A percentile compares a stretch with the other conserved stretches of the same genome.
phyloP scores from a whole-genome alignment of 2,888 invertebrate genomes.

The Hybos culiciformis region DNA sequence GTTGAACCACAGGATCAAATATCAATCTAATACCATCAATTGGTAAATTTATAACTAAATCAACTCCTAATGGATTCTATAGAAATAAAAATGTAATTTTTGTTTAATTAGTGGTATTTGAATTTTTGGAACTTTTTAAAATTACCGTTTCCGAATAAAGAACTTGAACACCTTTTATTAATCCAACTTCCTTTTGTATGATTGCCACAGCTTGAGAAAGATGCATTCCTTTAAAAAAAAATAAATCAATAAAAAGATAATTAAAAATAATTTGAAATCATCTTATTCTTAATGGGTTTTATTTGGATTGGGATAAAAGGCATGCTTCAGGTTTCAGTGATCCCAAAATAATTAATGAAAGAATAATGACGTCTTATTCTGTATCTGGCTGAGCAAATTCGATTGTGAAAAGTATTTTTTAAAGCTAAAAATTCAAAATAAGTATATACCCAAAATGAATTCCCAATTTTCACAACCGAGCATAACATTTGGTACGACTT shows the following conservation, averaged over 20 bases:
- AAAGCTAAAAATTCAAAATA: too few relatives aligned
- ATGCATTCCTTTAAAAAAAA: conserved; percentile 99
- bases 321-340: too few relatives aligned
- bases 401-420: too few relatives aligned
- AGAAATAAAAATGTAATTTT: conserved; percentile 18
- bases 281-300: too few relatives aligned
- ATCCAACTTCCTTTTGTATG: conserved; percentile 89
- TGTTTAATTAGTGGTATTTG: background rate
- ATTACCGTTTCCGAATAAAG: conserved; percentile 88
- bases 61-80: conserved; percentile 87
- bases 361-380: too few relatives aligned
- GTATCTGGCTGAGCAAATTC: too few relatives aligned
- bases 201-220: conserved; percentile 95
- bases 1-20: conserved; percentile 89
- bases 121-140: conserved; percentile 14
- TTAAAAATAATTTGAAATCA: too few relatives aligned
- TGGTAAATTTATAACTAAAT: conserved; percentile 90
- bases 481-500: conserved; percentile 90
- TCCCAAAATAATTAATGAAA: too few relatives aligned
- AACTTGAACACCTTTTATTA: conserved; percentile 90
- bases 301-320: too few relatives aligned
- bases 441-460: conserved; percentile 65
- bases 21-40: conserved; percentile 93
- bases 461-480: conserved; percentile 97
- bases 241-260: too few relatives aligned